Base-by-base conservation (phyloP, 2,113 vertebrate genomes). In the Anoplopoma fimbria region DNA sequence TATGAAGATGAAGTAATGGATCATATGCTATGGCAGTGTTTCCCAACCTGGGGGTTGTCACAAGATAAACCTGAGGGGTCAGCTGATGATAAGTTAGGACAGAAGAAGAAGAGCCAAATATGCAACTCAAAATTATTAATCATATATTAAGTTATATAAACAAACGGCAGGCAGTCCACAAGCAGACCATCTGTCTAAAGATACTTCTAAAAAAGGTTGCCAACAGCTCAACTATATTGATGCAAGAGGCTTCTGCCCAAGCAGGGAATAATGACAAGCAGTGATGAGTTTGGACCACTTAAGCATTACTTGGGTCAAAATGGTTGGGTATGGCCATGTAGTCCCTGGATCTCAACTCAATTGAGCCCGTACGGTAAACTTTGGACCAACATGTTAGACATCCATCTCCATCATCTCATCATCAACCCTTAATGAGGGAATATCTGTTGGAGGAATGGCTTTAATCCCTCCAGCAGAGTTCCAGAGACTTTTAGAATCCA, bases 371-470 rank as follows among this genome's bases (percentile, higher is more conserved):
- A 57, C 23, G 60, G 36, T 23, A 71, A 4, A 53, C 6, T 42
- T 55, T 67, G 67, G 57, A 55, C 40, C 31, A 45, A 27, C 61
- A 61, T 71, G 3, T 65, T 40, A 53, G 23, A 72, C 57, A 74
- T 13, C 40, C 12, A 21, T 75, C 49, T 65, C 51, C 51, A 31
- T 38, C 31, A 8, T n/a, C 4, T 71, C 49, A 49, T 70, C 62
- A 69, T n/a, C 77, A 45, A 77, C 61, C 38, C 49, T 55, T 40
- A 75, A 57, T 17, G 23, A 70, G 75, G 7, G 42, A 55, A 34
- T 79, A 51, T 82, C 68, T 77, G 72, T 25, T 67, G 70, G 40
- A 70, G 64, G 80, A 36, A 72, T 58, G 70, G 61, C 62, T 89
- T 81, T 71, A 63, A 82, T 84, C 51, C 69, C 49, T 55, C 23